These are phyloP conservation scores for Orussus abietinus DNA, from an alignment of 1,140 invertebrate genomes.

Conservation along the genomic window DNA sequence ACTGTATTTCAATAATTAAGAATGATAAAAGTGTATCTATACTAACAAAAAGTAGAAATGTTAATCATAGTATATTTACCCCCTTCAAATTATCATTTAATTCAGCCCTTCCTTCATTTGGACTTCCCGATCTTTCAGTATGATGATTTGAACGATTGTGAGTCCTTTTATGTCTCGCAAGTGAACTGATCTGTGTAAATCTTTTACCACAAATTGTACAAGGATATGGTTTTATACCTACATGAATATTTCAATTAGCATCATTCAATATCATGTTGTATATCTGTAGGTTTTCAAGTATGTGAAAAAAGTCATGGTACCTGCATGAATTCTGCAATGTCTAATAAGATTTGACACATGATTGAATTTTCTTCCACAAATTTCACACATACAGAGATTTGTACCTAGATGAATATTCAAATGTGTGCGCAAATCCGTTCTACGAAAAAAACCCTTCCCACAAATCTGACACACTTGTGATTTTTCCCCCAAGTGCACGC, in stretches of 20 bases:
- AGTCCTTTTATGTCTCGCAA: constrained; percentile 41
- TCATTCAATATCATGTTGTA: constrained; percentile 5
- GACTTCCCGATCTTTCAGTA: too few relatives aligned
- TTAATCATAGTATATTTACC: too few relatives aligned
- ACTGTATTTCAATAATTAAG: too few relatives aligned
- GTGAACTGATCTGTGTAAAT: constrained; percentile 48
- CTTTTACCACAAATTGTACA: constrained; percentile 52
- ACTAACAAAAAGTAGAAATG: too few relatives aligned
- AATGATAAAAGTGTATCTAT: too few relatives aligned
- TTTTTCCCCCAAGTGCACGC: constrained; percentile 40
- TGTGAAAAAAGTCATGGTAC: constrained; percentile 17
- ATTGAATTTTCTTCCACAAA: constrained; percentile 51
- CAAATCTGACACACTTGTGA: constrained; percentile 45
- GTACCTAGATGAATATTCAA: constrained; percentile 51
- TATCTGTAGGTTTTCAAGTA: neutral
- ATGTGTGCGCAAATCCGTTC: constrained; percentile 49
- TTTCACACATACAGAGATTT: constrained; percentile 48
- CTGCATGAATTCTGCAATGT: constrained; percentile 49
- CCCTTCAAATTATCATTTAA: too few relatives aligned
- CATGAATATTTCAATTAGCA: constrained; percentile 12
- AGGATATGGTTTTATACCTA: constrained; percentile 49
- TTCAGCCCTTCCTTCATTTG: too few relatives aligned
- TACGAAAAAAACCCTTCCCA: constrained; percentile 43
- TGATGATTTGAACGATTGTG: constrained; percentile 22
- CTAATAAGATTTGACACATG: constrained; percentile 53